These are phyloP conservation scores for Nephrotoma flavescens DNA, from an alignment of 2,888 invertebrate genomes.

Conservation along the genomic window DNA sequence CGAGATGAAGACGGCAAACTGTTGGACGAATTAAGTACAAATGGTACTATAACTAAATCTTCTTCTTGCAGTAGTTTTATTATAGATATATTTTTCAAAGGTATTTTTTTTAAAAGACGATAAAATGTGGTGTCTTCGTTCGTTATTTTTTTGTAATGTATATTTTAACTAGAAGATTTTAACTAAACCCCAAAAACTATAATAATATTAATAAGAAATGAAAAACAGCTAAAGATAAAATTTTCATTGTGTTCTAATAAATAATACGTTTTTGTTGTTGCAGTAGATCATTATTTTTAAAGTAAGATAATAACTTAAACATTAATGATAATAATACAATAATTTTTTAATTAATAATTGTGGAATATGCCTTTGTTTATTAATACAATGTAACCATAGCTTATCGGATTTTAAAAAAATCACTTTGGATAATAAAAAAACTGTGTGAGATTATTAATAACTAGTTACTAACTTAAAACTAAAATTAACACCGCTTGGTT, in stretches of 20 bases:
- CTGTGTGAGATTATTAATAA: not conserved
- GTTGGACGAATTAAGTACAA: constrained; percentile 29
- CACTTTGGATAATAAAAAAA: constrained; percentile 2
- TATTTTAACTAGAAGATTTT: not conserved
- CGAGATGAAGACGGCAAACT: constrained; percentile 31
- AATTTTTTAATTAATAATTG: not conserved
- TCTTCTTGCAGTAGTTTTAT: constrained; percentile 36
- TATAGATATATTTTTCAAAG: constrained; percentile 34
- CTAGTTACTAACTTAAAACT: not conserved
- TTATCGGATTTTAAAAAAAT: constrained; percentile 3
- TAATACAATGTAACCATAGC: not conserved
- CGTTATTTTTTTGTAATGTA: not conserved
- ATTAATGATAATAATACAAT: not conserved
- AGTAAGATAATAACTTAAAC: not conserved
- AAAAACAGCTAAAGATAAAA: not conserved
- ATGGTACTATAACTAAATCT: constrained; percentile 34
- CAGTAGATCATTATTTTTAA: not conserved
- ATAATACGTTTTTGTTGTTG: not conserved
- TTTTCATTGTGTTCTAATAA: not conserved
- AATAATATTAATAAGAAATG: not conserved
- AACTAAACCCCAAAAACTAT: not conserved
- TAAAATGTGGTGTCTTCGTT: not conserved
- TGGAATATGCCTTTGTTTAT: not conserved
- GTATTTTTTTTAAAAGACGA: constrained; percentile 25
- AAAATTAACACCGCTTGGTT: not conserved